A percentile compares a stretch with the other conserved stretches of the same genome.
phyloP scores from a whole-genome alignment of 2,113 vertebrate genomes.

The Scolopax mira region DNA sequence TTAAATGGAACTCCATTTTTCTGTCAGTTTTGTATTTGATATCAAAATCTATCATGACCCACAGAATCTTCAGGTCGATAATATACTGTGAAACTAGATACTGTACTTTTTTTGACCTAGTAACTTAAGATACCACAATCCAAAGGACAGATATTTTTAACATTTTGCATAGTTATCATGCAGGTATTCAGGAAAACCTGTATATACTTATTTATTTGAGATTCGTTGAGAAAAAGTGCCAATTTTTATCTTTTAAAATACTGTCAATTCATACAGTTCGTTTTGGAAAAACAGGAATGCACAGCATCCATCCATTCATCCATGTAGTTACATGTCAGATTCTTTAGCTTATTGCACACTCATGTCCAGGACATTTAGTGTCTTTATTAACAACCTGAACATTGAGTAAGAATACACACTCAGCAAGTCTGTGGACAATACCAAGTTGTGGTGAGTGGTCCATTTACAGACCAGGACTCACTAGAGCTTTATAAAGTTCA shows the following conservation, averaged over 20 bases:
- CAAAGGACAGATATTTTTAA: neutral
- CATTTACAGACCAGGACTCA: neutral
- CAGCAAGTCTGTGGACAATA: neutral
- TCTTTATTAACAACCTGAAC: neutral
- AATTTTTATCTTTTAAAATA: neutral
- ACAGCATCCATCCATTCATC: neutral
- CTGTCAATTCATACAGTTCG: rapidly evolving
- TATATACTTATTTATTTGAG: neutral
- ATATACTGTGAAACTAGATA: neutral
- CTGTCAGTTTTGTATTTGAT: neutral
- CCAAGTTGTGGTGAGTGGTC: neutral
- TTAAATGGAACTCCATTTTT: neutral
- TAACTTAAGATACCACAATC: neutral
- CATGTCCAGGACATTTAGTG: neutral
- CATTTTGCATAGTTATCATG: neutral
- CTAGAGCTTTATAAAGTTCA: neutral
- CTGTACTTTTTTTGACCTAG: neutral
- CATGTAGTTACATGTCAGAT: neutral
- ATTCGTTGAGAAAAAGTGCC: neutral
- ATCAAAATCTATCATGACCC: neutral
- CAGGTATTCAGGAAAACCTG: neutral
- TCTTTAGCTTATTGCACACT: neutral
- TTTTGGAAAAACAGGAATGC: neutral
- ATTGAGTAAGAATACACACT: too few relatives aligned
- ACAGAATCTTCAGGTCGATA: neutral